These are phyloP conservation scores for Ciona savignyi DNA, from an alignment of 23 tunicate species.

Conservation along the genomic window DNA sequence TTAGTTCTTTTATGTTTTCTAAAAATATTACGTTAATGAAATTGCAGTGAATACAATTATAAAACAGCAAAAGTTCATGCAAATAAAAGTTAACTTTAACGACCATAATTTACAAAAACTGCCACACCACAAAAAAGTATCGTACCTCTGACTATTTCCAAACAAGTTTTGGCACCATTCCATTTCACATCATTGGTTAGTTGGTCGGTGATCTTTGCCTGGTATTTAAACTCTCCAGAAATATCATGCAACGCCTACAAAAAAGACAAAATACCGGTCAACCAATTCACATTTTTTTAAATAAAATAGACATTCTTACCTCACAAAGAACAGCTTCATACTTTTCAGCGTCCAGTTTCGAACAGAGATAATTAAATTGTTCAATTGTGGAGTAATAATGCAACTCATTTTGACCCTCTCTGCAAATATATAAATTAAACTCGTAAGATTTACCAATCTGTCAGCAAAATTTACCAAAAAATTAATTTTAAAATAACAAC, in stretches of 20 bases:
- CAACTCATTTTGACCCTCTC: constrained; percentile 37
- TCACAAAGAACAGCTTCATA: constrained; percentile 72
- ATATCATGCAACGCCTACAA: constrained; percentile 65
- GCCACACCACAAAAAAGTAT: neutral
- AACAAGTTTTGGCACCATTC: constrained; percentile 8
- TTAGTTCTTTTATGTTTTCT: neutral
- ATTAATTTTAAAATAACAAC: too few species aligned
- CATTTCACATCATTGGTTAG: constrained; percentile 51
- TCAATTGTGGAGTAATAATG: constrained; percentile 67
- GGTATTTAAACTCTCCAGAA: constrained; percentile 52
- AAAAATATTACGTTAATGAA: neutral
- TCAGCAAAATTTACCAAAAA: too few species aligned
- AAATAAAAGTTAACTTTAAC: neutral
- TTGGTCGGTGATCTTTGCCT: constrained; percentile 45
- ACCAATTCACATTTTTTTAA: too few species aligned
- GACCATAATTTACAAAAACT: neutral
- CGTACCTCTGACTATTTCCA: constrained; percentile 17
- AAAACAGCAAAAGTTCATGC: neutral
- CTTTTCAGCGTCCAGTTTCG: constrained; percentile 47
- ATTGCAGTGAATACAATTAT: too few species aligned
- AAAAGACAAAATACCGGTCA: too few species aligned
- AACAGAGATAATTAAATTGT: constrained; percentile 42
- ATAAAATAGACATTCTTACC: too few species aligned
- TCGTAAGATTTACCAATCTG: too few species aligned
- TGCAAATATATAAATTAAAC: too few species aligned